Evolutionary conservation across 2,113 vertebrate species (phyloP).

Genomic region (Salvelinus fontinalis): DNA sequence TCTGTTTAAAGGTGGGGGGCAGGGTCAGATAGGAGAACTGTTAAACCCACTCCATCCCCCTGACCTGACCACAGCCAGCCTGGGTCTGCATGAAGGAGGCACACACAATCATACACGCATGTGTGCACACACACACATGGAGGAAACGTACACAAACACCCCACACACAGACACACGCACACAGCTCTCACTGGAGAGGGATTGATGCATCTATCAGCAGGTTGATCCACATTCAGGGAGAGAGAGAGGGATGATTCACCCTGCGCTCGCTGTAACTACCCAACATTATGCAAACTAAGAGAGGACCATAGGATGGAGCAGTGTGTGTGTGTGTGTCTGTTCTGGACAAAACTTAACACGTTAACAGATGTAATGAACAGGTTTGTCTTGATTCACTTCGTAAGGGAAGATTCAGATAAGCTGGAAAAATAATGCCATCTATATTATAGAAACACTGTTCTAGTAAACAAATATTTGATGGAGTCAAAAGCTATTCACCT

Average conservation of each 20-base stretch:
- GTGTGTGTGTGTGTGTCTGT: slow-evolving; percentile 4
- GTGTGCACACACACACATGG: no score
- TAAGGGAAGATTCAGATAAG: no score
- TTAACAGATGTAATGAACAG: not conserved
- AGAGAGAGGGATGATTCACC: slow-evolving; percentile 16
- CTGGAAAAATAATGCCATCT: no score
- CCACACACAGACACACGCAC: not conserved
- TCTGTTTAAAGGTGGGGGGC: not conserved
- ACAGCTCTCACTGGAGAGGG: slow-evolving; percentile 22
- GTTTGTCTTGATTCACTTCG: not conserved
- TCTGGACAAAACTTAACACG: not conserved
- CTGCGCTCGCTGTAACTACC: slow-evolving; percentile 44
- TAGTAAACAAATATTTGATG: not conserved
- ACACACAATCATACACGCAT: not conserved
- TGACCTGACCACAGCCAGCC: not conserved
- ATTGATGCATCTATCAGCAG: slow-evolving; percentile 47
- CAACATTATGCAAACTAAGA: slow-evolving; percentile 58
- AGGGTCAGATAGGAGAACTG: not conserved
- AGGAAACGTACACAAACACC: no score
- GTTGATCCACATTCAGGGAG: slow-evolving; percentile 36
- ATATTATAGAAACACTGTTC: no score
- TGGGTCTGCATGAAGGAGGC: not conserved
- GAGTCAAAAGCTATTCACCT: not conserved
- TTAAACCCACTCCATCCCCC: not conserved
- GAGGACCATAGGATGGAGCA: slow-evolving; percentile 4